Evolutionary conservation across 2,888 invertebrate species (phyloP).

Genomic region (Malthinus flaveolus): DNA sequence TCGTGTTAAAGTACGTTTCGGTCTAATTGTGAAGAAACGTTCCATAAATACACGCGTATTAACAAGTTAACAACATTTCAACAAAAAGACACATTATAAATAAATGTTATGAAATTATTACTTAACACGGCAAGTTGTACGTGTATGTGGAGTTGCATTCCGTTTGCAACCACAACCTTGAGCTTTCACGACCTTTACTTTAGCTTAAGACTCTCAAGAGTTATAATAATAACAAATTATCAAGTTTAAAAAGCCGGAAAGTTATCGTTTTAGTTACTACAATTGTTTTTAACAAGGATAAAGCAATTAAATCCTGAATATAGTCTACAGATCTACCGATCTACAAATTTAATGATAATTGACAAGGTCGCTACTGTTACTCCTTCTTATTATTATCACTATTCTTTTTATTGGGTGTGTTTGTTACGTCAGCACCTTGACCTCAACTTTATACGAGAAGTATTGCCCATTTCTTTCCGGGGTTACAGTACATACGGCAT

Average conservation of each 20-base stretch:
- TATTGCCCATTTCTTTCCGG: background rate
- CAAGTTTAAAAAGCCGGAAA: background rate
- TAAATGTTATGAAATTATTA: background rate
- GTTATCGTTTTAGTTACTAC: background rate
- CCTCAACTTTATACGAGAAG: background rate
- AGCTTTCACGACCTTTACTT: conserved; percentile 1
- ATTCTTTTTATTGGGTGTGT: background rate
- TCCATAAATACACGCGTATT: background rate
- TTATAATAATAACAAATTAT: background rate
- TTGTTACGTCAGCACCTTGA: conserved; percentile 1
- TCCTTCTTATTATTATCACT: too few species aligned
- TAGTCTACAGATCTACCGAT: background rate
- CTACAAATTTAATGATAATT: background rate
- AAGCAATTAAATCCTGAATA: background rate
- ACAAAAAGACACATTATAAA: background rate
- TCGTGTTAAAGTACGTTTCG: background rate
- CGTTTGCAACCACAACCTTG: background rate
- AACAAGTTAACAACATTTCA: background rate
- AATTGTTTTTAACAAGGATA: conserved; percentile 5
- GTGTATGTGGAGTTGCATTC: too few species aligned
- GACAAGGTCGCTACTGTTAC: background rate
- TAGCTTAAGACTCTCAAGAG: background rate
- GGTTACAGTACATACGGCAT: background rate
- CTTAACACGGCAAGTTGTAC: background rate
- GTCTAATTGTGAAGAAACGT: background rate